These are phyloP conservation scores for Caenorhabditis plicata DNA, from an alignment of 2,888 invertebrate genomes.

Conservation along the genomic window DNA sequence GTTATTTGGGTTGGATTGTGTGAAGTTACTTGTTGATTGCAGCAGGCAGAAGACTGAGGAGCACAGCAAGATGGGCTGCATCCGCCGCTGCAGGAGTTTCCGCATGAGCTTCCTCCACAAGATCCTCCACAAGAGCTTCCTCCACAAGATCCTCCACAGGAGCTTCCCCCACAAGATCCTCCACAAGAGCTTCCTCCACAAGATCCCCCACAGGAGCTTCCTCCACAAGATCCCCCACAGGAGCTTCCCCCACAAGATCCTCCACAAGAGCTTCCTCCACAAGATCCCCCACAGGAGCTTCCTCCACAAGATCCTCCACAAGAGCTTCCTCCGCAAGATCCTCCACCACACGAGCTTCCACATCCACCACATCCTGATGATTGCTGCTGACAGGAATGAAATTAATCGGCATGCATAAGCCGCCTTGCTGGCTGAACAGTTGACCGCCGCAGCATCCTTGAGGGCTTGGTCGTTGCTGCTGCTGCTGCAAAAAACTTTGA, in stretches of 20 bases:
- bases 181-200: too few species aligned
- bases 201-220: too few species aligned
- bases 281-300: too few species aligned
- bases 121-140: constrained; percentile 8
- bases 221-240: too few species aligned
- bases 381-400: constrained; percentile 29
- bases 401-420: constrained; percentile 31
- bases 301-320: constrained; percentile 13
- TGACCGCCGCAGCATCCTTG: constrained; percentile 31
- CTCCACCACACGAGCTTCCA: constrained; percentile 2
- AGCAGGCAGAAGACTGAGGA: constrained; percentile 25
- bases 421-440: constrained; percentile 27
- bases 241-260: too few species aligned
- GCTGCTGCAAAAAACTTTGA: too few species aligned
- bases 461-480: neutral
- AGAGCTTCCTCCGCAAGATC: constrained; percentile 11
- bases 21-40: constrained; percentile 9
- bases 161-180: constrained; percentile 1
- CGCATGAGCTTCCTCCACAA: constrained; percentile 8
- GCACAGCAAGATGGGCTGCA: constrained; percentile 22
- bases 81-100: constrained; percentile 15
- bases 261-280: too few species aligned
- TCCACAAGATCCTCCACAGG: neutral
- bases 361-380: too few species aligned
- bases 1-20: constrained; percentile 12